phyloP scores from a whole-genome alignment of 2,888 invertebrate species.

The Pseudoips prasinana region DNA sequence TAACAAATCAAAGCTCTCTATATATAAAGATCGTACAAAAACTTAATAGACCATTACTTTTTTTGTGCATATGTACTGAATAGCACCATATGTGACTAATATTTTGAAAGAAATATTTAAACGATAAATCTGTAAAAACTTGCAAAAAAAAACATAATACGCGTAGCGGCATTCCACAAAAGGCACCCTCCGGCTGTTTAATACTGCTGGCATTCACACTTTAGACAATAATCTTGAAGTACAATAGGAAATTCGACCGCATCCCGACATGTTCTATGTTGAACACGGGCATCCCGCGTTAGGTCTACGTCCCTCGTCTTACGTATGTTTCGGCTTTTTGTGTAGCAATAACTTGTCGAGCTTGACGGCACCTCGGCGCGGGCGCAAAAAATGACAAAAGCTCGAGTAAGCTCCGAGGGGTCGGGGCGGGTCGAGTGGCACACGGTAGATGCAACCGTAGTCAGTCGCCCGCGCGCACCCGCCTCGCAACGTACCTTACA shows the following conservation, averaged over 20 bases:
- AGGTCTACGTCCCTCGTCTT: slow-evolving; percentile 67
- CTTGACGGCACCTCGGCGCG: slow-evolving; percentile 78
- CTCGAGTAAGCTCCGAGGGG: slow-evolving; percentile 46
- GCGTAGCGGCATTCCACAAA: slow-evolving; percentile 49
- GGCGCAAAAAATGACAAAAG: slow-evolving; percentile 81
- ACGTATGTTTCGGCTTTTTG: slow-evolving; percentile 67
- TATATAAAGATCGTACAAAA: too few species aligned
- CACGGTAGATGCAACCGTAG: slow-evolving; percentile 35
- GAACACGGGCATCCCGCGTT: slow-evolving; percentile 64
- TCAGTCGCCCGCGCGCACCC: slow-evolving; percentile 60
- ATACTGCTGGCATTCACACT: slow-evolving; percentile 69
- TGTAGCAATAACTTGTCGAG: slow-evolving; percentile 75
- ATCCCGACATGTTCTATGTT: slow-evolving; percentile 58
- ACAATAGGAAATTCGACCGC: slow-evolving; percentile 68
- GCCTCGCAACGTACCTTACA: slow-evolving; percentile 16
- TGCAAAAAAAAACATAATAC: slow-evolving; percentile 42
- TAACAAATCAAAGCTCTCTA: slow-evolving; percentile 8
- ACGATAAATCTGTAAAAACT: slow-evolving; percentile 44
- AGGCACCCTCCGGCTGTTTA: slow-evolving; percentile 47
- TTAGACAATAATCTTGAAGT: slow-evolving; percentile 59
- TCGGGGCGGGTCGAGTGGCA: slow-evolving; percentile 64
- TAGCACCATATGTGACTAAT: slow-evolving; percentile 23
- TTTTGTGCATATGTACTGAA: too few species aligned
- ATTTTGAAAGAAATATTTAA: slow-evolving; percentile 24
- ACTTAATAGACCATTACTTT: too few species aligned